Conservation (phyloP, 1,140 invertebrate genomes). For the Cydia splendana region DNA sequence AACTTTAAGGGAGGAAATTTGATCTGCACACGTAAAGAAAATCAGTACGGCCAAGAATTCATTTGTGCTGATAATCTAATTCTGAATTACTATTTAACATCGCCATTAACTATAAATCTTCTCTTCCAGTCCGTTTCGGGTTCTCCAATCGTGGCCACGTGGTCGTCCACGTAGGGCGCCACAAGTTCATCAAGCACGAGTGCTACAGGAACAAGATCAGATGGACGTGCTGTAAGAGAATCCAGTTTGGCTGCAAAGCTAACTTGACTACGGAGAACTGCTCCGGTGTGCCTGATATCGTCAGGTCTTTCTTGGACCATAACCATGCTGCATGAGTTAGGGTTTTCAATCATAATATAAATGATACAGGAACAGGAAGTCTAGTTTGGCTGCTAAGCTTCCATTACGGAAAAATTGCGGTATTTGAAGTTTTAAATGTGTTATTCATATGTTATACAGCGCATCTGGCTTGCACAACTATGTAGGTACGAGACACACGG, state of each 20-base stretch:
- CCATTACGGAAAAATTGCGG: too few species aligned
- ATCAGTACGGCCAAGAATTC: not conserved
- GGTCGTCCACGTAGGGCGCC: slow-evolving; percentile 58
- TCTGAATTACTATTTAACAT: not conserved
- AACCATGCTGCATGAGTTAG: slow-evolving; percentile 49
- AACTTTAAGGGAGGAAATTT: not conserved
- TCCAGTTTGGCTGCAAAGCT: slow-evolving; percentile 61
- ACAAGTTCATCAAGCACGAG: slow-evolving; percentile 73
- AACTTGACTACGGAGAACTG: slow-evolving; percentile 62
- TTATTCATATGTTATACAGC: too few species aligned
- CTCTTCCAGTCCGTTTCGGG: slow-evolving; percentile 63
- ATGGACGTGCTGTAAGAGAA: slow-evolving; percentile 67
- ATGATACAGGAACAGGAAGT: too few species aligned
- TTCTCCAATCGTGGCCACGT: slow-evolving; percentile 62
- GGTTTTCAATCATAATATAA: too few species aligned
- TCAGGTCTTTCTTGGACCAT: slow-evolving; percentile 61
- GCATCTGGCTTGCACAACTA: too few species aligned
- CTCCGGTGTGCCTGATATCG: slow-evolving; percentile 45
- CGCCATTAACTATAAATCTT: slow-evolving; percentile 35
- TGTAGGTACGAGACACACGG: too few species aligned
- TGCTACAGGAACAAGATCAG: slow-evolving; percentile 61
- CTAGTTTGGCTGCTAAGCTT: too few species aligned
- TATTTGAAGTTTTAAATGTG: too few species aligned
- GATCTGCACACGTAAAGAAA: not conserved
- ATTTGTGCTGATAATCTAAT: not conserved